Base-by-base conservation (phyloP, 2,888 invertebrate genomes). In the Dicranocentrus wangi region DNA sequence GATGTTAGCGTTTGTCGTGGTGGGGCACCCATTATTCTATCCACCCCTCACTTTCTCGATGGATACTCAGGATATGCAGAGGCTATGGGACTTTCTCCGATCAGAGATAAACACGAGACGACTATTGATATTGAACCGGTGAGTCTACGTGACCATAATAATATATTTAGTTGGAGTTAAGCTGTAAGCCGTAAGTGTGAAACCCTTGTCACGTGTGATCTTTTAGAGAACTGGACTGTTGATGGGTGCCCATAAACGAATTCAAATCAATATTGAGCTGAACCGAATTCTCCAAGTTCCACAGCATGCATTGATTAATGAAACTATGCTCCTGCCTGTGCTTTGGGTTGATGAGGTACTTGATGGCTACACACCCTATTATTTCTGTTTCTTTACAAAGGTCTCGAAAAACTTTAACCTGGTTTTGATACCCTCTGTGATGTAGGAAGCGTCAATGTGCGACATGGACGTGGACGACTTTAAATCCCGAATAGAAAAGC, bases 281-380 rank as follows among this genome's bases (percentile, higher is more conserved):
- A n/a, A 15, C 7, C 2, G 23, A 25, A 13, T 8, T 25, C 27
- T 23, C 7, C 10, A 28, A 1, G 47, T 68, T 1, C 5, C 15
- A 53, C 42, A n/a, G 8, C 19, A 32, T 25, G 19, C 13, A 28
- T 3, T 23, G 58, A 0, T 2, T n/a, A 21, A 75, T 2, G 32
- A 13, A 0, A 51, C 13, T 17, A 39, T 72, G 19, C 32, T 69
- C 1, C 78, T 77, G 27, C 82, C 82, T 15, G 25, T 68, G 8
- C 19, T 82, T 1, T 82, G 77, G 77, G n/a, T 73, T 17, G 77
- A 77, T 28, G 82, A 82, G 76, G 78, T 78, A 32, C n/a, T n/a
- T n/a, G n/a, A n/a, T n/a, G n/a, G n/a, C n/a, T n/a, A n/a, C n/a
- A n/a, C n/a, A n/a, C n/a, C n/a, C n/a, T n/a, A n/a, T n/a, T n/a